Evolutionary conservation across 2,113 vertebrate species (phyloP).

Genomic region (Etheostoma spectabile): DNA sequence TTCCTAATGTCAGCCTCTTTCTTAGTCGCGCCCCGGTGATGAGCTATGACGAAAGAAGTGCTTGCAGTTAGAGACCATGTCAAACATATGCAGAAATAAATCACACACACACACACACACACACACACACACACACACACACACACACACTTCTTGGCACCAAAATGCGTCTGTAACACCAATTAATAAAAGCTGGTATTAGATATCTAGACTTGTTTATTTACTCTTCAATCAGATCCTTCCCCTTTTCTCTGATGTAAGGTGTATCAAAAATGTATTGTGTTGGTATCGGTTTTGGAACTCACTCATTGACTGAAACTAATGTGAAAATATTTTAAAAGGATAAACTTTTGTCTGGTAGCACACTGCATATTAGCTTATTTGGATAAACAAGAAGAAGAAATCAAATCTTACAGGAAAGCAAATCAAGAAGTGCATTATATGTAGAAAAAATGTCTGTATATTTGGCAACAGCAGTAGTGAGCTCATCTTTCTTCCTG

Average conservation of each 20-base stretch:
- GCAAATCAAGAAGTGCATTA: conserved; percentile 77
- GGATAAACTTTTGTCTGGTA: background rate
- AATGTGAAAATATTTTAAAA: too few relatives aligned
- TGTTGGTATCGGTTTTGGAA: background rate
- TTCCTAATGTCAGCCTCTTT: conserved; percentile 82
- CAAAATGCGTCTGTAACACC: too few relatives aligned
- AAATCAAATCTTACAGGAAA: conserved; percentile 80
- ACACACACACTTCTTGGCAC: background rate
- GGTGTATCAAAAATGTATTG: too few relatives aligned
- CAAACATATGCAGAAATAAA: background rate
- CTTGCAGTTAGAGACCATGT: background rate
- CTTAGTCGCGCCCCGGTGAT: conserved; percentile 73
- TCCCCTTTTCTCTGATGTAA: too few relatives aligned
- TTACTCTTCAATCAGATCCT: too few relatives aligned
- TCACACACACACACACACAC: background rate
- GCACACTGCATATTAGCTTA: background rate
- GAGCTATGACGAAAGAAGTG: conserved; percentile 53
- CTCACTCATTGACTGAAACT: background rate
- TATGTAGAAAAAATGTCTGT: conserved; percentile 77
- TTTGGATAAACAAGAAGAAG: background rate
- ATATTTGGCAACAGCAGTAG: conserved; percentile 76
- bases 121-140: background rate
- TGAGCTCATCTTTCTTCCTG: conserved; percentile 86
- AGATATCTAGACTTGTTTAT: too few relatives aligned
- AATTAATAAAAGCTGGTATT: too few relatives aligned